Conservation (phyloP, 2,888 invertebrate genomes). For the Sipha maydis region DNA sequence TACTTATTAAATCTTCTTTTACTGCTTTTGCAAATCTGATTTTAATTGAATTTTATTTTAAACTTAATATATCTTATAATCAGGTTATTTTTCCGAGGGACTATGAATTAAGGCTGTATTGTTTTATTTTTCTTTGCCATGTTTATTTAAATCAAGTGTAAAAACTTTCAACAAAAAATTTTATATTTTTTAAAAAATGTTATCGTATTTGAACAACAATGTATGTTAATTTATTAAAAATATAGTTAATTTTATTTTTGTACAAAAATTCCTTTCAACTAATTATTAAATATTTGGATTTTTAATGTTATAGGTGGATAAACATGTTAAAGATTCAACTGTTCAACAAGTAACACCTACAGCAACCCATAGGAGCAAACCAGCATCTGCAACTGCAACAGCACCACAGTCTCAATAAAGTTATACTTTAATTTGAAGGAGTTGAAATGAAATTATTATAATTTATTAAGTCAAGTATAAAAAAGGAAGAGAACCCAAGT, state of each 20-base stretch:
- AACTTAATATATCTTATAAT: too few species aligned
- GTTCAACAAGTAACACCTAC: conserved; percentile 56
- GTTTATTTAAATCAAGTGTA: too few species aligned
- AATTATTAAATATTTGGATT: neutral
- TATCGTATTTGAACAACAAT: too few species aligned
- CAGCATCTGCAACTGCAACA: conserved; percentile 35
- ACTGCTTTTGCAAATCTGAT: too few species aligned
- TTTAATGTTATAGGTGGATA: conserved; percentile 66
- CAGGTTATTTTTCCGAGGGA: too few species aligned
- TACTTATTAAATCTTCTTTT: too few species aligned
- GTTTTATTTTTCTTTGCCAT: too few species aligned
- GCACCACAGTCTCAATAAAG: conserved; percentile 50
- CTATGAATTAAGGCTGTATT: too few species aligned
- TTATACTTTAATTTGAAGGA: neutral
- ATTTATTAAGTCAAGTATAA: conserved; percentile 57
- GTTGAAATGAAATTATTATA: conserved; percentile 44
- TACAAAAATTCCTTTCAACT: neutral
- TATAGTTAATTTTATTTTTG: neutral
- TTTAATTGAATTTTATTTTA: too few species aligned
- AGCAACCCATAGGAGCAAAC: conserved; percentile 49
- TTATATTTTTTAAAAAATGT: too few species aligned
- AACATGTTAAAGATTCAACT: conserved; percentile 66
- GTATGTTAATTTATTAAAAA: neutral
- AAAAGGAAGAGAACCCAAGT: conserved; percentile 34
- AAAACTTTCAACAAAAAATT: too few species aligned